A percentile compares a stretch with the other conserved stretches of the same genome.
phyloP scores from a whole-genome alignment of 2,113 vertebrate genomes.

The Lanius ludovicianus region DNA sequence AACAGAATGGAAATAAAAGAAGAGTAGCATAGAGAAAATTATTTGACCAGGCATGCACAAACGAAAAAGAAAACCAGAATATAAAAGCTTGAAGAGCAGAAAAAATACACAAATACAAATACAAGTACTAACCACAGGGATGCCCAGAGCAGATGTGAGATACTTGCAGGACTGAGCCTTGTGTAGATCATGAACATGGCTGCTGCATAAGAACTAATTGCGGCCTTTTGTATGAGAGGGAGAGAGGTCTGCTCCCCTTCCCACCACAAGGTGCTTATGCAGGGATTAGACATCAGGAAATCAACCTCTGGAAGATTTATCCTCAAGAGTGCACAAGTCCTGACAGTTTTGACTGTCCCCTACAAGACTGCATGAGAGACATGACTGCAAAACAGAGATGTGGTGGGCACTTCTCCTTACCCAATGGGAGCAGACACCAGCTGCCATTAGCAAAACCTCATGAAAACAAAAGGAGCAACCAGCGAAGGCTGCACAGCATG shows the following conservation, averaged over 20 bases:
- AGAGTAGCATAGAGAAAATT: neutral
- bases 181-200: accelerated
- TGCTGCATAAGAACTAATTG: accelerated
- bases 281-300: neutral
- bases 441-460: neutral
- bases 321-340: neutral
- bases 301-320: neutral
- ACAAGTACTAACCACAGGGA: neutral
- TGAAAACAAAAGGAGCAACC: neutral
- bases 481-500: neutral
- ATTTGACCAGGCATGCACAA: neutral
- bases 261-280: neutral
- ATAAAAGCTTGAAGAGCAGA: neutral
- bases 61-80: neutral
- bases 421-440: neutral
- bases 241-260: neutral
- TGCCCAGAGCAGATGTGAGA: neutral
- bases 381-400: neutral
- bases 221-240: neutral
- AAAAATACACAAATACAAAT: neutral
- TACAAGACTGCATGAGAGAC: neutral
- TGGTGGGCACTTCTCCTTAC: neutral
- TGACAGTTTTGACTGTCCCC: neutral
- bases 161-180: neutral
- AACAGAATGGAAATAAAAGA: neutral